Percentiles rank a stretch among this genome's conserved stretches.
Conservation (phyloP, 2,888 invertebrate species). For the Dexiosoma caninum region DNA sequence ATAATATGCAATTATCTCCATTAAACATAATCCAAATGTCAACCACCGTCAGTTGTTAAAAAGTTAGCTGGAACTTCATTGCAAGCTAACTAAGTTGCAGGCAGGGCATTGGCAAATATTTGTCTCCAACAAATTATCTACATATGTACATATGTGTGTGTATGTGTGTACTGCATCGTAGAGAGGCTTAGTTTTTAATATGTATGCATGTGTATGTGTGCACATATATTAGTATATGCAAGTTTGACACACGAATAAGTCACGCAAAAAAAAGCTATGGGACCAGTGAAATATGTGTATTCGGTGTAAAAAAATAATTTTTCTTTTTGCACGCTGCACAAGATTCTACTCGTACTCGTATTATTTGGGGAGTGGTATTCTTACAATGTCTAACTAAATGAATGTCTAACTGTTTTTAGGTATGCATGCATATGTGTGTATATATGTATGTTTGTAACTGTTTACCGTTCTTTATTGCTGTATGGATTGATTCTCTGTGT, state of each 20-base stretch:
- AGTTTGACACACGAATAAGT: neutral
- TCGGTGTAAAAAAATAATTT: neutral
- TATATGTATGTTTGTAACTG: neutral
- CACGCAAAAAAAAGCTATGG: neutral
- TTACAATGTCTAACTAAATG: constrained; percentile 18
- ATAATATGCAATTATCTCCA: too few relatives aligned
- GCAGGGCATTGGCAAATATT: constrained; percentile 23
- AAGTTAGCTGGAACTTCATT: too few relatives aligned
- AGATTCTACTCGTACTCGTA: neutral
- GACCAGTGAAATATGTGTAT: constrained; percentile 11
- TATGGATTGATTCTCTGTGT: constrained; percentile 54
- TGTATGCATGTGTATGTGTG: too few relatives aligned
- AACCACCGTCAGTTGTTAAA: too few relatives aligned
- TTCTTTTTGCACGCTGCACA: constrained; percentile 18
- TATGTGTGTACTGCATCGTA: neutral
- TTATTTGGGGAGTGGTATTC: neutral
- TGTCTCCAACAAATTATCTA: neutral
- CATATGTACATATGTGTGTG: neutral
- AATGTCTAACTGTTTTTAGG: neutral
- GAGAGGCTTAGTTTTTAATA: neutral
- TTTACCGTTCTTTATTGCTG: constrained; percentile 44
- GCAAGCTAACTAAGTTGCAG: too few relatives aligned
- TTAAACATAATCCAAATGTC: too few relatives aligned
- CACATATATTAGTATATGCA: too few relatives aligned
- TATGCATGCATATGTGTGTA: neutral